A percentile compares a stretch with the other conserved stretches of the same genome.
Evolutionary conservation across 2,888 invertebrate genomes (phyloP).

Genomic region (Psococerastis gibbosa): DNA sequence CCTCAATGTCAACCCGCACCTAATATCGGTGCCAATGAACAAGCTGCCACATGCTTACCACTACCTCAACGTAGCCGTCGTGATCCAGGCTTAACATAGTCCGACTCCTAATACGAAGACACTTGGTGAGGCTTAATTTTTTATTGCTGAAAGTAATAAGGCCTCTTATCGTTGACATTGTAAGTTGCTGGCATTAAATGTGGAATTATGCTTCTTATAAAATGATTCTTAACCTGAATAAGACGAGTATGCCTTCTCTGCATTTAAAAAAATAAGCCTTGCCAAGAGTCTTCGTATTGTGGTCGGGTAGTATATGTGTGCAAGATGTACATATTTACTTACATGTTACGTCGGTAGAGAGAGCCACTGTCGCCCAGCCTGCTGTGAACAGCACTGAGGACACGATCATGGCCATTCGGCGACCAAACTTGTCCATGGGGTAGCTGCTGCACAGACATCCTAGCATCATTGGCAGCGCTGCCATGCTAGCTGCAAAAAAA

Average conservation of each 20-base stretch:
- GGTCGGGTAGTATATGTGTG: no score
- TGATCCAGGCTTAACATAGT: no score
- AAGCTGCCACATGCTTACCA: no score
- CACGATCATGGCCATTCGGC: constrained; percentile 35
- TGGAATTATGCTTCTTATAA: not conserved
- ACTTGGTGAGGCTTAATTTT: no score
- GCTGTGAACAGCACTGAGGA: constrained; percentile 34
- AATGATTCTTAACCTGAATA: not conserved
- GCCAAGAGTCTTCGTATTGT: no score
- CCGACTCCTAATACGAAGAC: no score
- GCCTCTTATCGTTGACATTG: no score
- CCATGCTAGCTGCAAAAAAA: constrained; percentile 36
- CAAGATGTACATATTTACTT: not conserved
- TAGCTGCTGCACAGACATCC: constrained; percentile 40
- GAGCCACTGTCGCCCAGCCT: constrained; percentile 39
- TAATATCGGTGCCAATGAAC: no score
- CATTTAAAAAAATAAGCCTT: not conserved
- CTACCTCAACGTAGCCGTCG: no score
- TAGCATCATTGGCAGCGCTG: constrained; percentile 41
- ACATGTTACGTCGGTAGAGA: constrained; percentile 23
- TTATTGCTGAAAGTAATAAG: no score
- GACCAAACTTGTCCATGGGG: constrained; percentile 39
- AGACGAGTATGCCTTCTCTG: no score
- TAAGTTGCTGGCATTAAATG: not conserved
- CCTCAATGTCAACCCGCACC: no score